These are phyloP conservation scores for Tamias sibiricus DNA, from an alignment of 2,113 vertebrate species.

Conservation along the genomic window DNA sequence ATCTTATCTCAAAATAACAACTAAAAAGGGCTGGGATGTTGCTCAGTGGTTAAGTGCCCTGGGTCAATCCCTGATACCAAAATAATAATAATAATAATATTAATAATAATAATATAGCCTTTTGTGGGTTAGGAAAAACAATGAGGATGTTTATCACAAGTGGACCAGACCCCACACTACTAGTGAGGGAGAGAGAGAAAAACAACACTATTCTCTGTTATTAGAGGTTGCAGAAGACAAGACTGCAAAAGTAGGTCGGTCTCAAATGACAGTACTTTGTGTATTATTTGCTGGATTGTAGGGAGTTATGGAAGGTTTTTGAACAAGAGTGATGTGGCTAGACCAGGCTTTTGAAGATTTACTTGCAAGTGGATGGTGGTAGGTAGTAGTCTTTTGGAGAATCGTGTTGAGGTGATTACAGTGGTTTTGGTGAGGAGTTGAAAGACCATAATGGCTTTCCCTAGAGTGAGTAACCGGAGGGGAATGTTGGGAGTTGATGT, in stretches of 20 bases:
- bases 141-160: background rate
- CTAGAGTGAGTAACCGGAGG: background rate
- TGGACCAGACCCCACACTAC: background rate
- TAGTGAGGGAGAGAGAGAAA: background rate
- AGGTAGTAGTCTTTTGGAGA: background rate
- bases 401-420: background rate
- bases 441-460: background rate
- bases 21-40: too few relatives aligned
- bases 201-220: background rate
- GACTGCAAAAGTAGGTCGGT: background rate
- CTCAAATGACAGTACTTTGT: background rate
- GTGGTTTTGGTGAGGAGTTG: background rate
- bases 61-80: too few relatives aligned
- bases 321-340: background rate
- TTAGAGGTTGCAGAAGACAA: background rate
- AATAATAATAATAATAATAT: too few relatives aligned
- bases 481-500: background rate
- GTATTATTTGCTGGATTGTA: background rate
- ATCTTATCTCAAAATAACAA: too few relatives aligned
- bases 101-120: too few relatives aligned
- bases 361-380: background rate
- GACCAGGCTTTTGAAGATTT: background rate
- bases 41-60: too few relatives aligned
- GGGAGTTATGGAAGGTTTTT: background rate
- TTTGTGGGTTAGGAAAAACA: background rate